phyloP scores from a whole-genome alignment of 2,888 invertebrate species.

The Drosophila pullipes region DNA sequence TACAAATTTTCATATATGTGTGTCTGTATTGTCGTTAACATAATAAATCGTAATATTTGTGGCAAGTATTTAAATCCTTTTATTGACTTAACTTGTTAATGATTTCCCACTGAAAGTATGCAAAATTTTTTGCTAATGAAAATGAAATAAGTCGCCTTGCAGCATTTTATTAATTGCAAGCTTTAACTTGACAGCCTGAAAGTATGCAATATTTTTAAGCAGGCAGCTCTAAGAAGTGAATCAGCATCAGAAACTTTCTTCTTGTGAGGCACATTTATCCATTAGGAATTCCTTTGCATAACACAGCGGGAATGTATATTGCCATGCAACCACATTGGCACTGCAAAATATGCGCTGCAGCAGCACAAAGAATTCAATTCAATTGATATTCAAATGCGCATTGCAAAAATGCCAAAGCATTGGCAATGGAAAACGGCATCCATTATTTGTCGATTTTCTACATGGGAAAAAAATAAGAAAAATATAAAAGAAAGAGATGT shows the following conservation, averaged over 20 bases:
- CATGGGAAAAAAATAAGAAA: slow-evolving; percentile 49
- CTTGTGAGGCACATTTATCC: slow-evolving; percentile 47
- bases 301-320: slow-evolving; percentile 71
- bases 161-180: slow-evolving; percentile 39
- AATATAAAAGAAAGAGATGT: slow-evolving; percentile 10
- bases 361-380: slow-evolving; percentile 79
- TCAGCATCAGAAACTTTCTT: slow-evolving; percentile 19
- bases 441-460: slow-evolving; percentile 79
- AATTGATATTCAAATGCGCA: slow-evolving; percentile 81
- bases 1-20: background rate
- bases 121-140: background rate
- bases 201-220: slow-evolving; percentile 35
- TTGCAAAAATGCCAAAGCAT: slow-evolving; percentile 59
- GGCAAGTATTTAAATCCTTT: background rate
- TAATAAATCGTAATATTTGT: background rate
- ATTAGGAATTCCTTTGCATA: slow-evolving; percentile 75
- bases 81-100: background rate
- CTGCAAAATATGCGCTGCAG: slow-evolving; percentile 65
- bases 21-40: background rate
- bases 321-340: slow-evolving; percentile 60
- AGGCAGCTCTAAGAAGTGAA: background rate
- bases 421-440: slow-evolving; percentile 58
- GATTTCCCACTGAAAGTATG: background rate
- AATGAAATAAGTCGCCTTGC: background rate
- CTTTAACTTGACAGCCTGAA: slow-evolving; percentile 18